These are phyloP conservation scores for Mixornis gularis DNA, from an alignment of 2,113 vertebrate species.

Conservation along the genomic window DNA sequence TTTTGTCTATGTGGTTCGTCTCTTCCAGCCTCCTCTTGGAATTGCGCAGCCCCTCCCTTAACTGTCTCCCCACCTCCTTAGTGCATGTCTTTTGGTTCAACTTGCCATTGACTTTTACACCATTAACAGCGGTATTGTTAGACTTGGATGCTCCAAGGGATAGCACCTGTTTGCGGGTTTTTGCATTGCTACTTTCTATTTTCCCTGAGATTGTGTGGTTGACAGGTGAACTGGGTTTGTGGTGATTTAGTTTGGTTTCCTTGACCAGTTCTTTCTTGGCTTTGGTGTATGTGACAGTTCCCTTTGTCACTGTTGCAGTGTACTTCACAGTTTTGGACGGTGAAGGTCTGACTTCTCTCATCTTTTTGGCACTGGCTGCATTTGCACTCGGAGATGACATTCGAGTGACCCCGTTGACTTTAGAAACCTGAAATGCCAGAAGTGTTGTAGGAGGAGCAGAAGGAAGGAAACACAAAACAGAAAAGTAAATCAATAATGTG, in stretches of 20 bases:
- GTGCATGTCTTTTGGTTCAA: slow-evolving; percentile 90
- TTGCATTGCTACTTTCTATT: slow-evolving; percentile 99
- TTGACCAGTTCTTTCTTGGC: slow-evolving; percentile 98
- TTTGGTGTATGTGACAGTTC: slow-evolving; percentile 99
- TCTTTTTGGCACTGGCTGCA: slow-evolving; percentile 92
- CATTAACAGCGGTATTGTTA: slow-evolving; percentile 71
- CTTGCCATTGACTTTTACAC: slow-evolving; percentile 87
- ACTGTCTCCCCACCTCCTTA: slow-evolving; percentile 81
- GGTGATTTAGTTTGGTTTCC: slow-evolving; percentile 97
- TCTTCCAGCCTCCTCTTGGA: slow-evolving; percentile 93
- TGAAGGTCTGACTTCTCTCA: slow-evolving; percentile 93
- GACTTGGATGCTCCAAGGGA: slow-evolving; percentile 81
- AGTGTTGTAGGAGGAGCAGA: neutral
- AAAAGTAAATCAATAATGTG: neutral
- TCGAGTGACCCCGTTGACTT: slow-evolving; percentile 91
- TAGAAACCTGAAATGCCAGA: slow-evolving; percentile 80
- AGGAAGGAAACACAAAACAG: slow-evolving; percentile 19
- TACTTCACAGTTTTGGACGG: slow-evolving; percentile 99
- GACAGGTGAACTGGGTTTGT: slow-evolving; percentile 88
- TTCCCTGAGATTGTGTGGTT: slow-evolving; percentile 97
- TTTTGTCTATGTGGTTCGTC: slow-evolving; percentile 71
- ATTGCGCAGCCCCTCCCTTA: slow-evolving; percentile 91
- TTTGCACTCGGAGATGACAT: slow-evolving; percentile 81
- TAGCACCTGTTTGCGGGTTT: slow-evolving; percentile 99
- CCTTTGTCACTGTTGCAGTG: slow-evolving; percentile 98